Evolutionary conservation across 2,113 vertebrate genomes (phyloP).

Genomic region (Cyanoramphus novaezelandiae): DNA sequence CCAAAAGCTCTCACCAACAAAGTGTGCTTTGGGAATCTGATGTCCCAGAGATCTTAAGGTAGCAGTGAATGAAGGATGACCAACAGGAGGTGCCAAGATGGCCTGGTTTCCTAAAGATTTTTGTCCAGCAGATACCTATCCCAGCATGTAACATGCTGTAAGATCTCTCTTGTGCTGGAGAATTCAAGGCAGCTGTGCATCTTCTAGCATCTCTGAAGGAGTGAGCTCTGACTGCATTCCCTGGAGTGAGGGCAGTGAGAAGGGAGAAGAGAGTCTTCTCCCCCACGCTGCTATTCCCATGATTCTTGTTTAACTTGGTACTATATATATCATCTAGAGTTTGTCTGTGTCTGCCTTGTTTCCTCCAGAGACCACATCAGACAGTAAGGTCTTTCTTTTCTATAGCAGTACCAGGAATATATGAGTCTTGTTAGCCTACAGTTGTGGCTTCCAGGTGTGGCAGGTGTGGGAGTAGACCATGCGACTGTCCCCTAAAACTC

Average conservation of each 20-base stretch:
- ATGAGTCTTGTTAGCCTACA: background rate
- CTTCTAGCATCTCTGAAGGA: background rate
- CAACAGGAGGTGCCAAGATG: background rate
- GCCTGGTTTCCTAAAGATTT: background rate
- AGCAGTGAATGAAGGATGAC: background rate
- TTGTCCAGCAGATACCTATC: background rate
- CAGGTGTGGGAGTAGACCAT: background rate
- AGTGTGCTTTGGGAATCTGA: background rate
- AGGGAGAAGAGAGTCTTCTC: background rate
- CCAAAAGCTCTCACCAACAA: background rate
- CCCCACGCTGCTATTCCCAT: background rate
- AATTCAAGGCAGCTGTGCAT: background rate
- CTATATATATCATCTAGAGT: background rate
- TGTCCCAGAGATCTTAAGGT: background rate
- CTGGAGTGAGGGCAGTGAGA: background rate
- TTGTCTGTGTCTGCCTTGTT: fast-evolving
- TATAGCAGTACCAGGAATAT: background rate
- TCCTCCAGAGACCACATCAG: background rate
- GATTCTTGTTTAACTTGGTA: background rate
- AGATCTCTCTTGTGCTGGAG: background rate
- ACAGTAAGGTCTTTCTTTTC: background rate
- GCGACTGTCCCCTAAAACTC: background rate
- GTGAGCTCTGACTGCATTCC: background rate
- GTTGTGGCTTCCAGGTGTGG: background rate
- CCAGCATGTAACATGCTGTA: background rate